Evolutionary conservation across 2,888 invertebrate genomes (phyloP).

Genomic region (Lepidocyrtoides sp.): DNA sequence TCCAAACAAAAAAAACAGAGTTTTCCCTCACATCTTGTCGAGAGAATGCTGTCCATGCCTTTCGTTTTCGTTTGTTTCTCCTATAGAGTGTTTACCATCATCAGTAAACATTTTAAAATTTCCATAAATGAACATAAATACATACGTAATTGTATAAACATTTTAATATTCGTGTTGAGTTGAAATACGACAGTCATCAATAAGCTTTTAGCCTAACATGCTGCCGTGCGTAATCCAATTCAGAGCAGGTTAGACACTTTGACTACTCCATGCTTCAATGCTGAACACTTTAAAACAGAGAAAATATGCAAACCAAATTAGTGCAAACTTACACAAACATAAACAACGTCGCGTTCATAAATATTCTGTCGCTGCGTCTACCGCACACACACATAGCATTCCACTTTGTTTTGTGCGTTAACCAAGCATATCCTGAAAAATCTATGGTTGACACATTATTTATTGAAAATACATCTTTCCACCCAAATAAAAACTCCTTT

Average conservation of each 20-base stretch:
- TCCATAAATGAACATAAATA: constrained; percentile 36
- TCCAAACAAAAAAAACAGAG: neutral
- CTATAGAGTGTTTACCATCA: neutral
- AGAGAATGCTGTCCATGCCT: neutral
- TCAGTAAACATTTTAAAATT: constrained; percentile 8
- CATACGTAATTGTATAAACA: constrained; percentile 54
- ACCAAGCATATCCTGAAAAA: neutral
- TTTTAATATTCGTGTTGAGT: constrained; percentile 52
- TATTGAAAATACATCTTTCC: constrained; percentile 18
- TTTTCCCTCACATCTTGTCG: neutral
- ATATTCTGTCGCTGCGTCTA: neutral
- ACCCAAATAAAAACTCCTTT: constrained; percentile 5
- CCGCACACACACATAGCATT: constrained; percentile 8
- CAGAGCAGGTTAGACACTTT: too few species aligned
- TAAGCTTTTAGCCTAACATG: neutral
- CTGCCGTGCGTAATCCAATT: neutral
- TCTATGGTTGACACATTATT: constrained; percentile 6
- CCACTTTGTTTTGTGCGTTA: neutral
- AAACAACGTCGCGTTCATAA: neutral
- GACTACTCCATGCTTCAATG: too few species aligned
- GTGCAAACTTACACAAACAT: neutral
- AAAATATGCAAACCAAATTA: neutral
- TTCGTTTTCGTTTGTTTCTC: neutral
- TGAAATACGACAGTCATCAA: constrained; percentile 35
- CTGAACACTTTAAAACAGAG: neutral